Evolutionary conservation across 1,140 invertebrate genomes (phyloP), one percentile per base, ranked within the genome.

Genomic region (Drosophila quadrilineata): DNA sequence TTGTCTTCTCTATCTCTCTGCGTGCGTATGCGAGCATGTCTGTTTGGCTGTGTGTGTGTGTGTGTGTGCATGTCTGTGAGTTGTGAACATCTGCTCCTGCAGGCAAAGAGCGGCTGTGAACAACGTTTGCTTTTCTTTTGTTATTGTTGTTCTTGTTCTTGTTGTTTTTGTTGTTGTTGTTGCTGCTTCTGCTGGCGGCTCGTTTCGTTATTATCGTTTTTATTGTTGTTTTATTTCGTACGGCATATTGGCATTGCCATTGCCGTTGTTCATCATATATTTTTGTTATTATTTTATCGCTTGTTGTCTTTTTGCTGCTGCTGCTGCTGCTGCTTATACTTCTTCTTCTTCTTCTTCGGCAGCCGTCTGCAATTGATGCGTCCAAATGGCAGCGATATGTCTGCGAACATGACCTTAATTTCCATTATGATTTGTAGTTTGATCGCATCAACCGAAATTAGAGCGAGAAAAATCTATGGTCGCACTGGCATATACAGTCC

Each of bases 31-130:
- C 56, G 67, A 70, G 67, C 63, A 46, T 69, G 75, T 87, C 56
- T 86, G 84, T 26, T 28, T 63, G 14, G 29, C 36, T 48, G 17
- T 54, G 41, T 46, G 12, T 45, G 57, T 57, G n/a, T 60, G 38
- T 53, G 38, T 64, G 53, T 59, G 67, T 72, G 67, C 63, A 46
- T 69, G 75, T 87, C 56, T 86, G 84, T 71, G 63, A 73, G 70
- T 84, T 86, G 80, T 86, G 86, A 88, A 88, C 86, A 88, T 88
- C 86, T 88, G 86, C 86, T 88, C 86, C 82, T 75, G 65, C 49
- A 69, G 49, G 63, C 60, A 26, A n/a, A n/a, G n/a, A n/a, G 50
- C 65, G 52, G 48, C 60, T 73, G 68, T 56, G 43, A 72, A 54
- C 72, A 43, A 69, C 69, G 67, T 85, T 87, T 85, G 66, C 79